Percentiles rank a stretch among this genome's conserved stretches.
Evolutionary conservation across 2,797 vertebrate genomes (phyloP).

Genomic region (Hypotaenidia philippensis): DNA sequence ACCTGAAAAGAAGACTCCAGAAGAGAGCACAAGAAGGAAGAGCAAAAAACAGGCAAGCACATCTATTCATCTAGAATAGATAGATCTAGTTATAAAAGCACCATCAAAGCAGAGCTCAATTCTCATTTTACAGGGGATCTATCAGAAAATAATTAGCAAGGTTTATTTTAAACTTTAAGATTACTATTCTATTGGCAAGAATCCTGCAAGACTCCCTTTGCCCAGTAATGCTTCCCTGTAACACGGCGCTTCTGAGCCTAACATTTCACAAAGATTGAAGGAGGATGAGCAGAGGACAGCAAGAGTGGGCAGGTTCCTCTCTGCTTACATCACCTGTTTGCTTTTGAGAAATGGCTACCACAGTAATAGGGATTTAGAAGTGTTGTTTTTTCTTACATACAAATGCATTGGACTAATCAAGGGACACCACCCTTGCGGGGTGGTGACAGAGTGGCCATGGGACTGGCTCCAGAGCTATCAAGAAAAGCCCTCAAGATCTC

Average conservation of each 20-base stretch:
- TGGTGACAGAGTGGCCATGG: not conserved
- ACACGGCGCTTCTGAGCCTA: not conserved
- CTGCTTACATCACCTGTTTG: not conserved
- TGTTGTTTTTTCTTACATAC: not conserved
- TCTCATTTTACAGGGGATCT: not conserved
- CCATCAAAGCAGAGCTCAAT: not conserved
- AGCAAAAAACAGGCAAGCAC: not conserved
- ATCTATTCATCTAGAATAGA: not conserved
- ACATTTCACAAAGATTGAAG: not conserved
- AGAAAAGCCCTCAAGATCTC: not conserved
- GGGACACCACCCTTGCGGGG: not conserved
- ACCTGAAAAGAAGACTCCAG: not conserved
- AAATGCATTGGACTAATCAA: not conserved
- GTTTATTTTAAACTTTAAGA: not conserved
- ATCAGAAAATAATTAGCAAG: not conserved
- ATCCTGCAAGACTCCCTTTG: not conserved
- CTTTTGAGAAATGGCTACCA: not conserved
- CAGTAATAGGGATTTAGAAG: not conserved
- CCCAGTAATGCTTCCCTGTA: not conserved
- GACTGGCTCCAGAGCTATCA: not conserved
- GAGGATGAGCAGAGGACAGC: not conserved
- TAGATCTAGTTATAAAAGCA: not conserved
- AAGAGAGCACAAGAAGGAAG: not conserved
- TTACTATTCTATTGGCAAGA: not conserved
- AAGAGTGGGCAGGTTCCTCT: not conserved